Evolutionary conservation across 2,888 invertebrate species (phyloP), one percentile per base, ranked within the genome.

Genomic region (Pollenia angustigena): DNA sequence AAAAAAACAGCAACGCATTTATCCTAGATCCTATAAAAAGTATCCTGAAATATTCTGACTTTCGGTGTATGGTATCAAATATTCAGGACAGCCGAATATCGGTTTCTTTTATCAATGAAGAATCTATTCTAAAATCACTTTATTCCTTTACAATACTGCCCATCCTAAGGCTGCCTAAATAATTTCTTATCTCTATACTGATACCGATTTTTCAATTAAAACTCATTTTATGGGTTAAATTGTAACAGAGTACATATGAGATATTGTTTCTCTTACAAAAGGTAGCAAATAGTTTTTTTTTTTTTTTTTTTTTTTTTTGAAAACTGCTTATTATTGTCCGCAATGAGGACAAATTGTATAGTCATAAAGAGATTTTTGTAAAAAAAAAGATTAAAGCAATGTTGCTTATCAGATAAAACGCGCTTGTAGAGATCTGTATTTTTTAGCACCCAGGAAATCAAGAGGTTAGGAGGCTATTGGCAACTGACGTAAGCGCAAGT

Each of bases 311-410:
- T 18, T 32, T 46, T n/a, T 4, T 23, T 32, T 32, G 16, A n/a
- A 62, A 23, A 9, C 9, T 44, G 58, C n/a, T 23, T 1, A 58
- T 46, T 32, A 46, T 23, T n/a, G 10, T 14, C 46, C 12, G 58
- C 46, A 56, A 72, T 56, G 72, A 72, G 56, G 32, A 58, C 46
- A 58, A 66, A 52, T 68, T 68, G 52, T 16, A 48, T 46, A 16
- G 60, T 40, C 48, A 48, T 48, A 40, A 9, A 48, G 12, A 48
- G 0, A 8, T 16, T 74, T 32, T 32, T 6, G 32, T 32, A 40
- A 40, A 60, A 8, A 0, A 32, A 50, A 16, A 16, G 14, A 12
- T 48, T 32, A 10, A 58, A 48, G 48, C 48, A 54, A 32, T 60
- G 48, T 56, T 32, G 72, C 58, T 72, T 72, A 72, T 66, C 66